Evolutionary conservation across 2,113 vertebrate species (phyloP).

Genomic region (Pelusios castaneus): DNA sequence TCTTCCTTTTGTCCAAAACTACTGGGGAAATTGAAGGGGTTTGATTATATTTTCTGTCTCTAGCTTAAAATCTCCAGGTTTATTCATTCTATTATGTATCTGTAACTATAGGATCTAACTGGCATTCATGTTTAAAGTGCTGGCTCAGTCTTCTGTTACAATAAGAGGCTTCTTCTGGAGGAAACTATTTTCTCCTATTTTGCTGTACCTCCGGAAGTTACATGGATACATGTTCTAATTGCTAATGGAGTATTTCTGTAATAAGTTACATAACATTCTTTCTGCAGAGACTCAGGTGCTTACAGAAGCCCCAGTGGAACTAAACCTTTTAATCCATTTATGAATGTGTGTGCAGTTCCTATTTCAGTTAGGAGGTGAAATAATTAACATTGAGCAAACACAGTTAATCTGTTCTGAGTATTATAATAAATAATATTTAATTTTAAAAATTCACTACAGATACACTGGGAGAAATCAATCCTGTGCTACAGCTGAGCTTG

Average conservation of each 20-base stretch:
- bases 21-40: not conserved
- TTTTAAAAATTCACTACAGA: not conserved
- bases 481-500: not conserved
- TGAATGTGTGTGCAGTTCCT: not conserved
- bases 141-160: not conserved
- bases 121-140: not conserved
- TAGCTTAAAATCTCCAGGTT: not conserved
- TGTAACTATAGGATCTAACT: not conserved
- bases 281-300: not conserved
- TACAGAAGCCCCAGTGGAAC: not conserved
- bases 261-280: not conserved
- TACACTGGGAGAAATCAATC: not conserved
- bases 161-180: not conserved
- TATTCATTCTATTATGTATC: not conserved
- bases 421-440: not conserved
- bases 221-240: not conserved
- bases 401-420: not conserved
- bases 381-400: not conserved
- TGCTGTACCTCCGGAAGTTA: not conserved
- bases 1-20: not conserved
- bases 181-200: not conserved
- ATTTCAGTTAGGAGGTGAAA: not conserved
- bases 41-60: not conserved
- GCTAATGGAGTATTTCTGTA: not conserved
- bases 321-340: not conserved